Evolutionary conservation across 92 coral and sea anemone genomes (phyloP).

Genomic region (Umimayanthus kanabou): DNA sequence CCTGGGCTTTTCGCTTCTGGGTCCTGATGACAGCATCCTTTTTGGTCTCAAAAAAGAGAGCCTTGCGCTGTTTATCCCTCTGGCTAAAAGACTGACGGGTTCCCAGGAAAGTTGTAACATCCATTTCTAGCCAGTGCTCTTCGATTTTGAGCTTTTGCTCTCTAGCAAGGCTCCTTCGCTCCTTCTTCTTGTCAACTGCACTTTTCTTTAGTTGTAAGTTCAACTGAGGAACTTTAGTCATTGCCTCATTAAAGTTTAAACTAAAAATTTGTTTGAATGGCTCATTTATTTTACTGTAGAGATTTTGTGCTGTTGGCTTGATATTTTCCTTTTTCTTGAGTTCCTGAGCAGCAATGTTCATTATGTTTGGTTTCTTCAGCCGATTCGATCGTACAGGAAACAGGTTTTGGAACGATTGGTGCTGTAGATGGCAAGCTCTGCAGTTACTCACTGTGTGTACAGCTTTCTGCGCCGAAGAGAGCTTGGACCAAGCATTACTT

Average conservation of each 20-base stretch:
- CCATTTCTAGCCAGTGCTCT: slow-evolving; percentile 32
- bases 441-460: slow-evolving; percentile 15
- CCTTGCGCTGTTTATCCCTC: slow-evolving; percentile 7
- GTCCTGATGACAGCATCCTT: not conserved
- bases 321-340: slow-evolving; percentile 13
- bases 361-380: slow-evolving; percentile 11
- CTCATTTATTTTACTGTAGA: slow-evolving; percentile 30
- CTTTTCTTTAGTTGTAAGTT: slow-evolving; percentile 3
- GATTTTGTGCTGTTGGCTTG: slow-evolving; percentile 17
- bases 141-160: slow-evolving; percentile 18
- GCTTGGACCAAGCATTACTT: slow-evolving; percentile 8
- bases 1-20: slow-evolving; percentile 30
- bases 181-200: slow-evolving; percentile 14
- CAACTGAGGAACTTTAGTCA: slow-evolving; percentile 40
- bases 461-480: slow-evolving; percentile 2
- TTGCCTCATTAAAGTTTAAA: slow-evolving; percentile 37
- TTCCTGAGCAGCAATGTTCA: not conserved
- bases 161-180: slow-evolving; percentile 21
- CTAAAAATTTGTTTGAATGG: slow-evolving; percentile 18
- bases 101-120: slow-evolving; percentile 21
- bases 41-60: not conserved
- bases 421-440: slow-evolving; percentile 10
- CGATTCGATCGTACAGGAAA: slow-evolving; percentile 23
- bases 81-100: slow-evolving; percentile 18
- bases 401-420: slow-evolving; percentile 2